Evolutionary conservation across 2,888 invertebrate species (phyloP).

Genomic region (Steinernema hermaphroditum): DNA sequence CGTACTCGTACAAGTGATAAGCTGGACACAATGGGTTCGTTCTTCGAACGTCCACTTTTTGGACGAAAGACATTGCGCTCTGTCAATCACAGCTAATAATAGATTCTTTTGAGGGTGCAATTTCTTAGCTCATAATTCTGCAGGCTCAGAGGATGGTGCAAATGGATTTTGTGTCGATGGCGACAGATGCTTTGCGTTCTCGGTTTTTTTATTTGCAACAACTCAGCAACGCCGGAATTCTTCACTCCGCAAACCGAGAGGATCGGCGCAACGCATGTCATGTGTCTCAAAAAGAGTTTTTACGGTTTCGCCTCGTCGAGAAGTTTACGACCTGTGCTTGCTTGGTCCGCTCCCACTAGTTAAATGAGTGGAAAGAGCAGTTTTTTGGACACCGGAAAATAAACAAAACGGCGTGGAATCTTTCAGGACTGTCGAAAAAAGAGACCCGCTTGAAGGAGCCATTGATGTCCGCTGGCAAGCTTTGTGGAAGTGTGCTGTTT

Average conservation of each 20-base stretch:
- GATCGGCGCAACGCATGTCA: constrained; percentile 5
- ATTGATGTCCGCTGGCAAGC: too few species aligned
- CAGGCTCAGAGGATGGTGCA: too few species aligned
- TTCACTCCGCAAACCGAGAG: background rate
- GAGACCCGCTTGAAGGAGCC: too few species aligned
- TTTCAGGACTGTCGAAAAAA: background rate
- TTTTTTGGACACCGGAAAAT: background rate
- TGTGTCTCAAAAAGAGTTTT: constrained; percentile 14
- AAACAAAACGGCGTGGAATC: background rate
- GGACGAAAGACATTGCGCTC: background rate
- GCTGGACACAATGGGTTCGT: constrained; percentile 1
- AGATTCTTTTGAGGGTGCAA: too few species aligned
- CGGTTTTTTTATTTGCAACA: background rate
- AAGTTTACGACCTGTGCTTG: background rate
- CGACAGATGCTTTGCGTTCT: too few species aligned
- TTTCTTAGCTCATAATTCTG: too few species aligned
- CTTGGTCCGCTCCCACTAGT: background rate
- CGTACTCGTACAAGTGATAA: background rate
- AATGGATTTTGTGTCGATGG: too few species aligned
- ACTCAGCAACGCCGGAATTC: background rate
- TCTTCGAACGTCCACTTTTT: background rate
- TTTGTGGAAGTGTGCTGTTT: constrained; percentile 6
- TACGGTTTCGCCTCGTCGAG: background rate
- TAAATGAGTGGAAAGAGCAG: constrained; percentile 1
- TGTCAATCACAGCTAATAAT: too few species aligned